These are phyloP conservation scores for Brachypteracias leptosomus DNA, from an alignment of 2,113 vertebrate species.

Conservation along the genomic window DNA sequence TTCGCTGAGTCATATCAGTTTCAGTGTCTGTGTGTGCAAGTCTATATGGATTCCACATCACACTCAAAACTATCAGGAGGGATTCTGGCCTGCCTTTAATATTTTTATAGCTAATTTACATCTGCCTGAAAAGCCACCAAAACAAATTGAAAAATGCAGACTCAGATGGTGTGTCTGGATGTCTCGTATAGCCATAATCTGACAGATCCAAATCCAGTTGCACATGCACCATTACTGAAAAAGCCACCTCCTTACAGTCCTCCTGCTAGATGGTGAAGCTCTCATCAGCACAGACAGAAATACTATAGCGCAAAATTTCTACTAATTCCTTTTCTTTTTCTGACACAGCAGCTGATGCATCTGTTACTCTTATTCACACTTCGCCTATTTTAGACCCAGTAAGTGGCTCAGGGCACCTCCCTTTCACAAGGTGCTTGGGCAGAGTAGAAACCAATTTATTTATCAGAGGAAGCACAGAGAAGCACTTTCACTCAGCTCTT, in stretches of 20 bases:
- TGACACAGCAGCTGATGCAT: background rate
- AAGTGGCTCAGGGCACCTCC: background rate
- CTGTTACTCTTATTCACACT: background rate
- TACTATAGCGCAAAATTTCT: background rate
- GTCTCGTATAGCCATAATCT: constrained; percentile 1
- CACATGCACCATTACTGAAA: background rate
- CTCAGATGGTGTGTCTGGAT: constrained; percentile 45
- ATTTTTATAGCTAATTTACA: constrained; percentile 68
- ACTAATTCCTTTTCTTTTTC: background rate
- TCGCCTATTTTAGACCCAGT: background rate
- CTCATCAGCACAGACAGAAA: background rate
- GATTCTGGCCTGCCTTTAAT: constrained; percentile 47
- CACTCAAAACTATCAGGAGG: background rate
- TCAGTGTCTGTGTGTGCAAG: constrained; percentile 36
- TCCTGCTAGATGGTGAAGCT: background rate
- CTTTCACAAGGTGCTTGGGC: background rate
- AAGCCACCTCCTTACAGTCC: background rate
- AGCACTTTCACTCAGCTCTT: background rate
- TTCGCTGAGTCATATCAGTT: constrained; percentile 62
- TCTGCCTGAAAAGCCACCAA: constrained; percentile 51
- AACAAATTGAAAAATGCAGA: constrained; percentile 50
- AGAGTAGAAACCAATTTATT: background rate
- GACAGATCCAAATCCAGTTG: constrained; percentile 50
- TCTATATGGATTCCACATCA: constrained; percentile 48
- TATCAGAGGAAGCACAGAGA: background rate